These are phyloP conservation scores for Masticophis lateralis DNA, from an alignment of 2,797 vertebrate genomes.

Conservation along the genomic window DNA sequence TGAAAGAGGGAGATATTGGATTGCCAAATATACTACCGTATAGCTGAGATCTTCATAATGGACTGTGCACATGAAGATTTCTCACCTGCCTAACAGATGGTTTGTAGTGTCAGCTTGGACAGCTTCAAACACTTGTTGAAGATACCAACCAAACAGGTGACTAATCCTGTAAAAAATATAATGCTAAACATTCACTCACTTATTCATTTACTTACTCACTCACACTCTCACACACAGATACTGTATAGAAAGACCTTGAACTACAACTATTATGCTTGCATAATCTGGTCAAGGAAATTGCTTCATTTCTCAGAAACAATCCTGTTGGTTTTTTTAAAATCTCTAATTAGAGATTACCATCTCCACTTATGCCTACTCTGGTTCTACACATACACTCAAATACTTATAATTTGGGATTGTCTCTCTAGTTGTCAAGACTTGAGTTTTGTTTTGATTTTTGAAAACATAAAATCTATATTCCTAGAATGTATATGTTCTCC, in stretches of 20 bases:
- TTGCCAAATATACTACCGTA: not conserved
- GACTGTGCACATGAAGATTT: not conserved
- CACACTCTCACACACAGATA: not conserved
- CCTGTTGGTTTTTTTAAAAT: not conserved
- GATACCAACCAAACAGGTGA: not conserved
- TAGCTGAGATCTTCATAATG: not conserved
- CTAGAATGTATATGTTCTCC: not conserved
- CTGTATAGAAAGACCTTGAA: not conserved
- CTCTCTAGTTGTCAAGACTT: not conserved
- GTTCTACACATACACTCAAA: not conserved
- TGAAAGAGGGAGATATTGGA: not conserved
- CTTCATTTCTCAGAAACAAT: not conserved
- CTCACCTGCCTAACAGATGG: not conserved
- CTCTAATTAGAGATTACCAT: not conserved
- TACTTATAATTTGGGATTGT: not conserved
- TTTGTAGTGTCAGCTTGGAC: not conserved
- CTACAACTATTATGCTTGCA: not conserved
- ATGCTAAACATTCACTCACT: not conserved
- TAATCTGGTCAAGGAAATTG: not conserved
- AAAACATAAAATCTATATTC: not conserved
- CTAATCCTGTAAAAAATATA: not conserved
- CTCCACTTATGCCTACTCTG: not conserved
- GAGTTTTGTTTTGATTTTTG: not conserved
- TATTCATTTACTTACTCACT: not conserved
- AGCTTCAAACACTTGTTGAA: not conserved